Conservation (phyloP, 2,888 invertebrate genomes). For the Eucriotettix oculatus region DNA sequence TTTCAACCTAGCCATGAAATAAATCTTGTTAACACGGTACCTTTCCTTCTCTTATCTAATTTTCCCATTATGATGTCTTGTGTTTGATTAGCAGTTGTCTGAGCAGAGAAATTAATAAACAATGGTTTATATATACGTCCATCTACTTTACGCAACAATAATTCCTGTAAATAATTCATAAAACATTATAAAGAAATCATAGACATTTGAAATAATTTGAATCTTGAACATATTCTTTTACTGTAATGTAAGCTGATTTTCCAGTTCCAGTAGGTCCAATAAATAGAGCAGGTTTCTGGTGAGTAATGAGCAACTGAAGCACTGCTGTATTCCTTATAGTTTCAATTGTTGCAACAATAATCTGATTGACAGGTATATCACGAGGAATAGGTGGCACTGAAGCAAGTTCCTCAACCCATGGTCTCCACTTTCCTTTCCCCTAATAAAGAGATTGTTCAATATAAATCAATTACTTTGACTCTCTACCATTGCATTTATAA, state of each 20-base stretch:
- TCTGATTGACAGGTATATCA: slow-evolving; percentile 86
- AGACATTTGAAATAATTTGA: not conserved
- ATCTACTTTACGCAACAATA: slow-evolving; percentile 64
- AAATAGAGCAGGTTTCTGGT: slow-evolving; percentile 69
- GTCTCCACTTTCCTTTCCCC: slow-evolving; percentile 87
- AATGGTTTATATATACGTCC: slow-evolving; percentile 64
- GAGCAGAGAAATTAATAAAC: slow-evolving; percentile 84
- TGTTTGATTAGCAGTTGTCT: slow-evolving; percentile 83
- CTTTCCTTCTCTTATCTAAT: slow-evolving; percentile 80
- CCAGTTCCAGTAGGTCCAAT: slow-evolving; percentile 93
- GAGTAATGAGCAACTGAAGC: slow-evolving; percentile 60
- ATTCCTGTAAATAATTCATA: slow-evolving; percentile 37
- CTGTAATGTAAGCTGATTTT: slow-evolving; percentile 76
- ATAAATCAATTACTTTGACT: not conserved
- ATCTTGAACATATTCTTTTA: slow-evolving; percentile 21
- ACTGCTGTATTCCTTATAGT: slow-evolving; percentile 70
- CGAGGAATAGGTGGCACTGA: slow-evolving; percentile 62
- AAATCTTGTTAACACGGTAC: slow-evolving; percentile 19
- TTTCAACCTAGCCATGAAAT: too few relatives aligned
- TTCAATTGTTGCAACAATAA: slow-evolving; percentile 83
- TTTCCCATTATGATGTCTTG: slow-evolving; percentile 92
- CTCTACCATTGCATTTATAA: not conserved
- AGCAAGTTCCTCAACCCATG: slow-evolving; percentile 73
- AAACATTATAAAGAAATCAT: not conserved
- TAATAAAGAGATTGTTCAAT: slow-evolving; percentile 18